phyloP scores from a whole-genome alignment of 2,113 vertebrate species.

The Gorsachius goisagi region DNA sequence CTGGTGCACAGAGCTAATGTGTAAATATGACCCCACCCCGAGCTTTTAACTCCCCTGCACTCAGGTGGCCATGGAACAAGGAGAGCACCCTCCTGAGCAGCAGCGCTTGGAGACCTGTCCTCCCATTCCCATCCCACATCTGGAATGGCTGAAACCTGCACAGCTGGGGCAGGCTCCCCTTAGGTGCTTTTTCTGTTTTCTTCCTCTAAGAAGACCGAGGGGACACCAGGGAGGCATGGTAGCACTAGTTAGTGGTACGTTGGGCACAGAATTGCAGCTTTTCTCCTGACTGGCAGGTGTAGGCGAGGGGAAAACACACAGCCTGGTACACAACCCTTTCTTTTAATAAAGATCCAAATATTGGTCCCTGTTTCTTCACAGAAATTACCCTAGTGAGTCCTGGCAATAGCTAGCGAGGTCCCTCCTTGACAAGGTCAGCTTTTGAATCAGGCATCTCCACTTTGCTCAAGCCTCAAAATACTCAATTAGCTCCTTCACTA shows the following conservation, averaged over 20 bases:
- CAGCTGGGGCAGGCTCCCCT: background rate
- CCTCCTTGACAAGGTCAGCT: background rate
- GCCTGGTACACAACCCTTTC: background rate
- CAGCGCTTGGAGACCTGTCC: background rate
- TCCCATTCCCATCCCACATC: background rate
- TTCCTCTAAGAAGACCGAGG: background rate
- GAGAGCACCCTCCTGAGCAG: background rate
- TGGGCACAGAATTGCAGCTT: background rate
- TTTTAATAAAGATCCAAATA: background rate
- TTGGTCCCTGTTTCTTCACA: background rate
- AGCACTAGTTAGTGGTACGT: background rate
- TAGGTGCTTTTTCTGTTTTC: background rate
- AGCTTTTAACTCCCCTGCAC: background rate
- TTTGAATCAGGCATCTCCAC: background rate
- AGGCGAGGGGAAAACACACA: background rate
- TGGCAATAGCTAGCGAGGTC: background rate
- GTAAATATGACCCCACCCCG: background rate
- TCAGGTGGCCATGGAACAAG: background rate
- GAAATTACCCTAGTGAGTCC: background rate
- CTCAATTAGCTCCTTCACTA: background rate
- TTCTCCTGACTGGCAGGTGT: background rate
- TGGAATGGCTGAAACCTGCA: background rate
- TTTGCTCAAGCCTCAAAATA: background rate
- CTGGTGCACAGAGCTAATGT: background rate
- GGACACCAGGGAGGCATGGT: background rate